Evolutionary conservation across 1,140 invertebrate species (phyloP), one percentile per base, ranked within the genome.

Genomic region (Hetaerina americana): DNA sequence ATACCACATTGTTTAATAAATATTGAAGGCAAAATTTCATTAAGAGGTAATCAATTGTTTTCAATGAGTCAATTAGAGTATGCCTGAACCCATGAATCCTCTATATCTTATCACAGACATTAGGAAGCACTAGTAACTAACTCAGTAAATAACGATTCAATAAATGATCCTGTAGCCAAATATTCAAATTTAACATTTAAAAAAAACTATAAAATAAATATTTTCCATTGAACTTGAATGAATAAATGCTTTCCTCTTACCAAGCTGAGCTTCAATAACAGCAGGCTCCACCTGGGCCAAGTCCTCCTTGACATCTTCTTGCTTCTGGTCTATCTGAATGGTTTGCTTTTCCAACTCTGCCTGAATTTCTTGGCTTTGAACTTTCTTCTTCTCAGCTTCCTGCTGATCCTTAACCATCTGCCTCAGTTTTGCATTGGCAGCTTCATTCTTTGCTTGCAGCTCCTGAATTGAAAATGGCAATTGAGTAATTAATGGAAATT

Each of bases 351-450:
- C 91, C 73, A 99, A 82, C 75, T 92, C 89, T 25, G 91, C 89
- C 81, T 99, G 97, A 77, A 99, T 95, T 80, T 98, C 95, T 82
- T 99, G 96, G 77, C 94, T 97, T 77, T 97, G 92, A 12, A 96
- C 92, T 84, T 99, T 99, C 82, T 98, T 97, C 83, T 98, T 95
- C 79, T 99, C 97, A 12, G 98, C 98, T 83, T 99, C 97, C 78
- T 99, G 97, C 81, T 99, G 98, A 82, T 99, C 96, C 83, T 97
- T 96, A 49, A 98, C 92, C 98, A 99, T 99, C 80, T 99, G 96
- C 76, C 95, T 91, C 15, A 99, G 84, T 84, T 99, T 99, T 0
- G 93, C 91, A 84, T 99, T 99, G 25, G 98, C 98, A 12, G 96
- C 94, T 78, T 96, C 94, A 80, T 99, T 99, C 84, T 99, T 99